phyloP scores from a whole-genome alignment of 1,140 invertebrate genomes.

The Copidosoma floridanum region DNA sequence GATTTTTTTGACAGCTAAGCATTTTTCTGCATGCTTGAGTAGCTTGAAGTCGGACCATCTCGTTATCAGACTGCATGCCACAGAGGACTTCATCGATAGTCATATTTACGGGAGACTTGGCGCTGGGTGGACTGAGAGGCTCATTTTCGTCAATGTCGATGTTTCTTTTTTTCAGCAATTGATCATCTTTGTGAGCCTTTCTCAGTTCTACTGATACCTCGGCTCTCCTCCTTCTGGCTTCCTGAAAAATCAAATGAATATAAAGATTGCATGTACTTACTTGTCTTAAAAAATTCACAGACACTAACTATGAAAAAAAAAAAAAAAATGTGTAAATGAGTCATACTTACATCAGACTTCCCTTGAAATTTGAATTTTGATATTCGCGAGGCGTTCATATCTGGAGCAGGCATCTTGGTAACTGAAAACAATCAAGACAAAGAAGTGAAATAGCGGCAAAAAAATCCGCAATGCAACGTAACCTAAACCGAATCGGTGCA shows the following conservation, averaged over 20 bases:
- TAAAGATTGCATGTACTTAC: not conserved
- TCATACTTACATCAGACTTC: constrained; percentile 15
- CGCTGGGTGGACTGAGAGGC: constrained; percentile 59
- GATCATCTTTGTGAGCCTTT: constrained; percentile 93
- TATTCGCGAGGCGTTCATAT: constrained; percentile 7
- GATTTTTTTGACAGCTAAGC: constrained; percentile 87
- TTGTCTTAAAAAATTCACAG: no score
- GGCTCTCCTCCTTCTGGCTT: constrained; percentile 81
- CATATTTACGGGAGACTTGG: constrained; percentile 54
- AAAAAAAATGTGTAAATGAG: not conserved
- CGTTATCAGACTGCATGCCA: constrained; percentile 64
- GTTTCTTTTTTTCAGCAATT: constrained; percentile 91
- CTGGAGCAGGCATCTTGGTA: constrained; percentile 25
- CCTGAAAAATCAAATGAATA: constrained; percentile 56
- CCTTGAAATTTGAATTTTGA: constrained; percentile 24
- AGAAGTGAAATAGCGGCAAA: no score
- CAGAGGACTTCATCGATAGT: constrained; percentile 65
- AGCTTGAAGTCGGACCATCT: constrained; percentile 63
- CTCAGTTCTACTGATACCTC: constrained; percentile 87
- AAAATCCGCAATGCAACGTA: no score
- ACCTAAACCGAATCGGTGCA: no score
- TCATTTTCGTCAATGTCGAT: constrained; percentile 63
- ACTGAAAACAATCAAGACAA: no score
- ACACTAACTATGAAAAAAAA: constrained; percentile 53
- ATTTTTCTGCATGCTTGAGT: constrained; percentile 83